Evolutionary conservation across 2,797 vertebrate species (phyloP).

Genomic region (Pseudomugil gertrudae): DNA sequence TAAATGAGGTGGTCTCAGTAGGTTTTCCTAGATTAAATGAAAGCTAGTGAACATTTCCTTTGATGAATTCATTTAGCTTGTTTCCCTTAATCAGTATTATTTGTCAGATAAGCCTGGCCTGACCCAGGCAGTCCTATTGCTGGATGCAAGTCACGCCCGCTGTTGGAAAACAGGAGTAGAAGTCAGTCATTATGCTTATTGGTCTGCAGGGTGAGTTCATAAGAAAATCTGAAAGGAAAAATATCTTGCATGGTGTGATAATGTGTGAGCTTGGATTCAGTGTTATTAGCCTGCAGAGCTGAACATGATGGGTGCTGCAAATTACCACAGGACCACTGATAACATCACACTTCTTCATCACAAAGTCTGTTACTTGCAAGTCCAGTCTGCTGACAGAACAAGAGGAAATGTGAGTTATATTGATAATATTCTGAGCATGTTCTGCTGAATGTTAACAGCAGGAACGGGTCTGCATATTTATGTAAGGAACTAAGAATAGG

Average conservation of each 20-base stretch:
- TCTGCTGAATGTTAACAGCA: conserved; percentile 27
- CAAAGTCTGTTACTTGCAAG: conserved; percentile 19
- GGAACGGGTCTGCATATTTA: conserved; percentile 33
- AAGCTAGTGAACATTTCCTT: conserved; percentile 40
- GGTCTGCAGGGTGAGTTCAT: conserved; percentile 8
- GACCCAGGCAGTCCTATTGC: not conserved
- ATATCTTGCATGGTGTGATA: not conserved
- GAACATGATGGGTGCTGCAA: conserved; percentile 20
- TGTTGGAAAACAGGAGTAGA: conserved; percentile 18
- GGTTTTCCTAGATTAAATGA: conserved; percentile 16
- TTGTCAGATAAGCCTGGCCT: conserved; percentile 1
- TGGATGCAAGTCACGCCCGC: conserved; percentile 19
- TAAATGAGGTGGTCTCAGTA: not conserved
- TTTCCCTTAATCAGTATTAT: conserved; percentile 34
- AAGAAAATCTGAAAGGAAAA: conserved; percentile 10
- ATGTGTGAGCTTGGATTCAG: not conserved
- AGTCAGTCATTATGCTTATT: conserved; percentile 7
- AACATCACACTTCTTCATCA: conserved; percentile 46
- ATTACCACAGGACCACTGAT: conserved; percentile 39
- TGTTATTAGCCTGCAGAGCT: conserved; percentile 29
- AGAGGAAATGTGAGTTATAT: conserved; percentile 1
- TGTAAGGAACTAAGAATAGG: conserved; percentile 8
- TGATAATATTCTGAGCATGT: conserved; percentile 24
- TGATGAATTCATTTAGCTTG: conserved; percentile 17
- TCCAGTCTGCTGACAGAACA: conserved; percentile 19